Evolutionary conservation across 1,140 invertebrate genomes (phyloP), one percentile per base, ranked within the genome.

Genomic region (Heliconius himera): DNA sequence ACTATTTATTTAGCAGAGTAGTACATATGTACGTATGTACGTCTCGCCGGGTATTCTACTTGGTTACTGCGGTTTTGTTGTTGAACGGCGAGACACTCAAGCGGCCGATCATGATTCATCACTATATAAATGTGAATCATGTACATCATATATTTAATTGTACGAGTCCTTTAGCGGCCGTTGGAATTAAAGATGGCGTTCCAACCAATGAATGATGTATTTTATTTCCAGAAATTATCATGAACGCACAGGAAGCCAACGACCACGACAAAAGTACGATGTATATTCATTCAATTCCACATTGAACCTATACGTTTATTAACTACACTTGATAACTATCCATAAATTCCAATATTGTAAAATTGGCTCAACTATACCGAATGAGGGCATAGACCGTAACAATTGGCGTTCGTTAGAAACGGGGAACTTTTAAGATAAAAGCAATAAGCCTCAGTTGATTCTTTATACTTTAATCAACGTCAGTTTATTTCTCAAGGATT

Each of bases 111-210:
- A 86, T 94, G 92, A 94, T 85, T 94, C 92, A 94, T 91, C 86
- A 82, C 85, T 86, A 85, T 89, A 87, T 89, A 88, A 90, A 88
- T 92, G 86, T 93, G 90, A 92, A 87, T 93, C 91, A 92, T 88
- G 78, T 84, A 84, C 79, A 84, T 76, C 76, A 82, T 84, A 86
- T 87, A 86, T 86, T 87, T 88, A 87, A 86, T 86, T 82, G 81
- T 85, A 79, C 79, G 82, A 79, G 79, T 85, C 77, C 83, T 77
- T 78, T 74, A 82, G 83, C 74, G 83, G 81, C 81, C 82, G 77
- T 74, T 85, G 81, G 83, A 84, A 82, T 88, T 84, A 87, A 84
- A 89, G 84, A 85, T 84, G 83, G 86, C 85, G 84, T 79, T 80
- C 79, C 81, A 86, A 81, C 87, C 85, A 86, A 89, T 88, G 83